phyloP scores from a whole-genome alignment of 1,140 invertebrate genomes.

The Bombus sibiricus region DNA sequence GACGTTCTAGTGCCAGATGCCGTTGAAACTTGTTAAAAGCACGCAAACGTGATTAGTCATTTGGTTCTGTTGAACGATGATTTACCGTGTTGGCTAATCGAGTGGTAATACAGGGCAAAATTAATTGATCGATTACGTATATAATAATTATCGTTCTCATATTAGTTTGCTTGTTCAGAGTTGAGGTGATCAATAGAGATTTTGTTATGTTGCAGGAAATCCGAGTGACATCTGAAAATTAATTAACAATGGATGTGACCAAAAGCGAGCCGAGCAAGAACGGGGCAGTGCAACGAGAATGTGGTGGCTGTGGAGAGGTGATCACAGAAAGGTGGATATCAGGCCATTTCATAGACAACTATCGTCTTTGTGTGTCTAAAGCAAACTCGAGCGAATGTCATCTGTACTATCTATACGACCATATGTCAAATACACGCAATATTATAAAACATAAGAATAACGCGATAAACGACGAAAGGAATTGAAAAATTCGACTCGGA shows the following conservation, averaged over 20 bases:
- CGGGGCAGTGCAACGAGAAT: conserved; percentile 84
- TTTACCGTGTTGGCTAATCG: conserved; percentile 15
- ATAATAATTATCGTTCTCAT: background rate
- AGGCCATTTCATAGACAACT: no score
- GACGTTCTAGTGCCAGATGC: conserved; percentile 80
- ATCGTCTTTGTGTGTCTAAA: no score
- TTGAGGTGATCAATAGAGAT: conserved; percentile 4
- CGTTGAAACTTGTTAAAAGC: conserved; percentile 80
- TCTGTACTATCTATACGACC: no score
- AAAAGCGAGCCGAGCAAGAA: conserved; percentile 81
- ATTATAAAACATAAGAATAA: no score
- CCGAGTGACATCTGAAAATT: background rate
- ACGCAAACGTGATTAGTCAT: conserved; percentile 65
- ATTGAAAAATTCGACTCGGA: no score
- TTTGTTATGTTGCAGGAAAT: conserved; percentile 29
- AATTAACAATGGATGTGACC: conserved; percentile 83
- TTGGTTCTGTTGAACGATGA: conserved; percentile 22
- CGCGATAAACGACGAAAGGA: no score
- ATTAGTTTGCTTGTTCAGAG: conserved; percentile 8
- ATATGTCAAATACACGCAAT: no score
- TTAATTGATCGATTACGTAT: background rate
- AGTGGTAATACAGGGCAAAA: background rate
- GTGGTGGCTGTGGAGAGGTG: conserved; percentile 89
- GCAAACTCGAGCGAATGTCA: no score
- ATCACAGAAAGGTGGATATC: conserved; percentile 87